These are phyloP conservation scores for Furcula furcula DNA, from an alignment of 2,888 invertebrate species.

Conservation along the genomic window DNA sequence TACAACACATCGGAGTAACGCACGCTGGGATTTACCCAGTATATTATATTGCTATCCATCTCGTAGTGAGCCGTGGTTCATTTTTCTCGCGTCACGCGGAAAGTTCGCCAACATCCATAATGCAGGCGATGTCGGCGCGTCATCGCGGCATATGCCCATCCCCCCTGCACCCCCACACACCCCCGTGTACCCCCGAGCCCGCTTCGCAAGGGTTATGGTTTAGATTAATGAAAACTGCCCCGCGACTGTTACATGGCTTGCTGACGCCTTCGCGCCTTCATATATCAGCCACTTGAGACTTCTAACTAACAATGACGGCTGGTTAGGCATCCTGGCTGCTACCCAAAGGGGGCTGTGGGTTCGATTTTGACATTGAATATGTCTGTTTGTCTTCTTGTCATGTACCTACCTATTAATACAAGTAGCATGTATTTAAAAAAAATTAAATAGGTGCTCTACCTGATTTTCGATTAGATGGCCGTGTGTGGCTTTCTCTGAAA, in stretches of 20 bases:
- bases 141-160: constrained; percentile 71
- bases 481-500: too few species aligned
- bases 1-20: constrained; percentile 6
- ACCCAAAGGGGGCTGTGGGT: too few species aligned
- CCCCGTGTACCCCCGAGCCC: constrained; percentile 18
- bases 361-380: too few species aligned
- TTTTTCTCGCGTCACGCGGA: constrained; percentile 78
- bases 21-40: constrained; percentile 36
- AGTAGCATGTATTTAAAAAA: too few species aligned
- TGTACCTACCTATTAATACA: too few species aligned
- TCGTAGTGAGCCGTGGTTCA: constrained; percentile 63
- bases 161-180: constrained; percentile 15
- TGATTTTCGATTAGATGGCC: too few species aligned
- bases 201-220: constrained; percentile 56
- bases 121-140: constrained; percentile 76
- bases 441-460: too few species aligned
- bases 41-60: constrained; percentile 69
- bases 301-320: constrained; percentile 21
- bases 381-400: too few species aligned
- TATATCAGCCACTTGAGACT: constrained; percentile 28
- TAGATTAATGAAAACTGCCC: constrained; percentile 58
- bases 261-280: constrained; percentile 32
- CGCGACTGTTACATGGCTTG: constrained; percentile 29
- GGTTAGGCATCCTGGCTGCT: too few species aligned
- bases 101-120: constrained; percentile 76